Conservation (phyloP, 92 coral and sea anemone genomes). For the Paramuricea clavata region DNA sequence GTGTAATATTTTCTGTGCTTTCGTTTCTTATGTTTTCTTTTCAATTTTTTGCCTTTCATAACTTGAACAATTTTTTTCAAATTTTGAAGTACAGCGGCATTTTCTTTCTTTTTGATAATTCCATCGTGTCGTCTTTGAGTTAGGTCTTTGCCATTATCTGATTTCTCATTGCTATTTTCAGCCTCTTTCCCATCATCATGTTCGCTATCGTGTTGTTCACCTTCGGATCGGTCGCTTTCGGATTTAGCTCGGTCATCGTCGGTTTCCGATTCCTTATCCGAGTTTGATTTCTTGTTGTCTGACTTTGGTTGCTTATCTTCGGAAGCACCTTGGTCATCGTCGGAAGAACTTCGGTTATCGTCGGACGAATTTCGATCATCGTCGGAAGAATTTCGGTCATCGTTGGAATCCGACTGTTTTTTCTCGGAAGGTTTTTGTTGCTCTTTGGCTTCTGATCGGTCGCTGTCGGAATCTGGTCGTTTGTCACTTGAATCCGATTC, state of each 20-base stretch:
- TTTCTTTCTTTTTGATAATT: not conserved
- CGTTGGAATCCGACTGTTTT: not conserved
- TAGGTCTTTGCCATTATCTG: not conserved
- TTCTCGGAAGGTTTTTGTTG: not conserved
- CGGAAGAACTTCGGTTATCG: not conserved
- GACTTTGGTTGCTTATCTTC: not conserved
- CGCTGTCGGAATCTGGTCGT: not conserved
- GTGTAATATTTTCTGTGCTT: constrained; percentile 30
- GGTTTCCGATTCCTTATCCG: not conserved
- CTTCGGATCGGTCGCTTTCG: not conserved
- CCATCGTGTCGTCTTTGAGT: not conserved
- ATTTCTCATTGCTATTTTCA: not conserved
- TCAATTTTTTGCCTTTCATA: not conserved
- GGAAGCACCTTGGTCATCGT: not conserved
- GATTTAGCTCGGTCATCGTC: not conserved
- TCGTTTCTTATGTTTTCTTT: constrained; percentile 32
- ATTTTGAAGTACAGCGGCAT: not conserved
- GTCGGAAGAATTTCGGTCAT: not conserved
- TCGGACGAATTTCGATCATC: not conserved
- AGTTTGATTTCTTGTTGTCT: not conserved
- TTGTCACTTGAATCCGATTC: not conserved
- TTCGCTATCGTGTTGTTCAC: not conserved
- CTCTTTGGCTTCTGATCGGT: not conserved
- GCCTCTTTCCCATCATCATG: not conserved
- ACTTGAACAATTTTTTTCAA: constrained; percentile 11